Percentiles rank a stretch among this genome's conserved stretches.
These are phyloP conservation scores for Cecidostiba fungosa DNA, from an alignment of 2,888 invertebrate species.

Conservation along the genomic window DNA sequence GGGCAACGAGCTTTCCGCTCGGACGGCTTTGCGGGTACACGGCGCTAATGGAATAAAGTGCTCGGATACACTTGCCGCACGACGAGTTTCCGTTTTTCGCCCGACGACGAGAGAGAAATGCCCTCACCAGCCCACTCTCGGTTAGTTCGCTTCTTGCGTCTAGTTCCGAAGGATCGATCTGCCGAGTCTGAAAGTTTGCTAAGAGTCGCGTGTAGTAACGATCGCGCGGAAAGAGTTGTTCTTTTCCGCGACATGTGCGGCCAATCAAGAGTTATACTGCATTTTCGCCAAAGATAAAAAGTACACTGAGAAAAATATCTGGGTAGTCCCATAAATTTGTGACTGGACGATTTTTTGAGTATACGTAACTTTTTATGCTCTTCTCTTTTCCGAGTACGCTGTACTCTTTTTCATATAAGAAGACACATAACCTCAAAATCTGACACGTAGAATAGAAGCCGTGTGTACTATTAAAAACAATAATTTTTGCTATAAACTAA, in stretches of 20 bases:
- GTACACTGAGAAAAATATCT: no score
- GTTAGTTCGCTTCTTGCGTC: background rate
- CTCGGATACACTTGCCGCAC: slow-evolving; percentile 29
- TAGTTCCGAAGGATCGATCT: background rate
- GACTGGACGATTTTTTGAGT: no score
- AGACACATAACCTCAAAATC: no score
- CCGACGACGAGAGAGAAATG: slow-evolving; percentile 4
- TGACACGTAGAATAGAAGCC: no score
- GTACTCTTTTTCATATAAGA: no score
- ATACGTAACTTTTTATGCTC: no score
- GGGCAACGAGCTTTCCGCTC: slow-evolving; percentile 22
- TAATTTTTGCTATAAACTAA: no score
- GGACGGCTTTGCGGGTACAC: slow-evolving; percentile 28
- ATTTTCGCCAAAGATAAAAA: background rate
- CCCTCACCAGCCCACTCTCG: background rate
- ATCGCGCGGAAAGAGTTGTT: background rate
- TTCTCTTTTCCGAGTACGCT: no score
- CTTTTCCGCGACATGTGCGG: slow-evolving; percentile 5
- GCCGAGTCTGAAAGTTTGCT: background rate
- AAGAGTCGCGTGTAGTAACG: background rate
- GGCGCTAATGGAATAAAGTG: slow-evolving; percentile 63
- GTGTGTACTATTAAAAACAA: no score
- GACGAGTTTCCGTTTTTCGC: slow-evolving; percentile 6
- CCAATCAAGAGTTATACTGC: background rate
- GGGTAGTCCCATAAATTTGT: no score